Evolutionary conservation across 2,888 invertebrate genomes (phyloP).

Genomic region (Cheiracanthium punctorium): DNA sequence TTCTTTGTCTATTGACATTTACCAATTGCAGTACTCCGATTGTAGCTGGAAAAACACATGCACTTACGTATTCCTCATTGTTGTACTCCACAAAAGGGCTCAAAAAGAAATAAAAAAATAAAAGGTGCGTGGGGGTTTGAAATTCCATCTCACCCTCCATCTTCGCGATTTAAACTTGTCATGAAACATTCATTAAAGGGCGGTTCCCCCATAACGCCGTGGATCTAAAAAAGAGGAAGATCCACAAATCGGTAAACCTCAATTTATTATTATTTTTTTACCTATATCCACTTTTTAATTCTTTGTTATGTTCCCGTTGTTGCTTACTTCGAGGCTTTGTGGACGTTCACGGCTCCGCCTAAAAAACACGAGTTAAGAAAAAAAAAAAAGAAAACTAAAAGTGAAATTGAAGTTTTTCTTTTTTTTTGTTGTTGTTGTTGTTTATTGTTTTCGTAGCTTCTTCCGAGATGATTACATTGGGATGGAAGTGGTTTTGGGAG

Average conservation of each 20-base stretch:
- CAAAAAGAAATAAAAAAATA: too few relatives aligned
- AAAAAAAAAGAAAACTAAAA: too few relatives aligned
- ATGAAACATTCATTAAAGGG: conserved; percentile 3
- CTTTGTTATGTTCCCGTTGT: background rate
- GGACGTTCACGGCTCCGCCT: background rate
- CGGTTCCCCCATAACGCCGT: background rate
- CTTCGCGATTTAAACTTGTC: background rate
- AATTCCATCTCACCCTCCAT: background rate
- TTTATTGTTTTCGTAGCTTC: background rate
- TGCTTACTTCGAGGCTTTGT: background rate
- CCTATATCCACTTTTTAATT: too few relatives aligned
- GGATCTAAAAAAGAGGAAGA: background rate
- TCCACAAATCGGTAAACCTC: background rate
- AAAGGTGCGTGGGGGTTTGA: background rate
- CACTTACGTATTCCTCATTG: too few relatives aligned
- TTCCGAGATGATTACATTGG: background rate
- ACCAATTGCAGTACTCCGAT: too few relatives aligned
- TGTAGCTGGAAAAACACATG: too few relatives aligned
- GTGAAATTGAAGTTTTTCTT: too few relatives aligned
- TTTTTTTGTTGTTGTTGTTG: background rate
- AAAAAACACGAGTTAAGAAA: background rate
- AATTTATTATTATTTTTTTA: background rate
- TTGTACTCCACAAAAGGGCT: background rate
- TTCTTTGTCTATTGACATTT: too few relatives aligned
- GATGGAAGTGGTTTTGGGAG: background rate